phyloP scores from a whole-genome alignment of 2,888 invertebrate species.

The Agrotis segetum region DNA sequence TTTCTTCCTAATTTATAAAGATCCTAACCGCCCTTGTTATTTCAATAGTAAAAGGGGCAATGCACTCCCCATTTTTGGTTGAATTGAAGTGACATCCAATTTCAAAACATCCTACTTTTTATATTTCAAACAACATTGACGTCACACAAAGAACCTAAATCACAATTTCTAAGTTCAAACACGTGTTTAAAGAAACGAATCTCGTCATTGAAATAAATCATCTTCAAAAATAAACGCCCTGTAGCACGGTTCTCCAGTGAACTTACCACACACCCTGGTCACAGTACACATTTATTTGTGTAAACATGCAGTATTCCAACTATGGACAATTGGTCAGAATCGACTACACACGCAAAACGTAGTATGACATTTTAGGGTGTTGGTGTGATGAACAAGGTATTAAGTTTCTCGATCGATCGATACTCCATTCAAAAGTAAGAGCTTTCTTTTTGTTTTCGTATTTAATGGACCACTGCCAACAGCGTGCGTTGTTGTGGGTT shows the following conservation, averaged over 20 bases:
- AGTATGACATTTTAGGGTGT: no score
- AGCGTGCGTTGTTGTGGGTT: no score
- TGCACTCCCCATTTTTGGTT: neutral
- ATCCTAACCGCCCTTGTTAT: neutral
- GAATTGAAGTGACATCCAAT: neutral
- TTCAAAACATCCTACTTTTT: neutral
- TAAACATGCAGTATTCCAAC: neutral
- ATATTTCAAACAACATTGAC: neutral
- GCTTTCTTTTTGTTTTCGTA: no score
- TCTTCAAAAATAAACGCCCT: slow-evolving; percentile 54
- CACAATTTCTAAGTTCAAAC: slow-evolving; percentile 23
- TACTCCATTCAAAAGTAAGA: no score
- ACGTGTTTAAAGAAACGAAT: slow-evolving; percentile 44
- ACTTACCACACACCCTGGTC: slow-evolving; percentile 25
- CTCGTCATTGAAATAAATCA: slow-evolving; percentile 31
- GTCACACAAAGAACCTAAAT: slow-evolving; percentile 15
- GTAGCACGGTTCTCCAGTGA: slow-evolving; percentile 59
- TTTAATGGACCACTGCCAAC: no score
- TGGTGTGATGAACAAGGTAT: no score
- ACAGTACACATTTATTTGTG: neutral
- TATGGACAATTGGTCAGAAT: neutral
- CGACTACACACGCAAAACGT: neutral
- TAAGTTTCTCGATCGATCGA: no score
- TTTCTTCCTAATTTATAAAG: neutral
- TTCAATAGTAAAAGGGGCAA: neutral